phyloP scores from a whole-genome alignment of 1,140 invertebrate species.

The Bombus consobrinus region DNA sequence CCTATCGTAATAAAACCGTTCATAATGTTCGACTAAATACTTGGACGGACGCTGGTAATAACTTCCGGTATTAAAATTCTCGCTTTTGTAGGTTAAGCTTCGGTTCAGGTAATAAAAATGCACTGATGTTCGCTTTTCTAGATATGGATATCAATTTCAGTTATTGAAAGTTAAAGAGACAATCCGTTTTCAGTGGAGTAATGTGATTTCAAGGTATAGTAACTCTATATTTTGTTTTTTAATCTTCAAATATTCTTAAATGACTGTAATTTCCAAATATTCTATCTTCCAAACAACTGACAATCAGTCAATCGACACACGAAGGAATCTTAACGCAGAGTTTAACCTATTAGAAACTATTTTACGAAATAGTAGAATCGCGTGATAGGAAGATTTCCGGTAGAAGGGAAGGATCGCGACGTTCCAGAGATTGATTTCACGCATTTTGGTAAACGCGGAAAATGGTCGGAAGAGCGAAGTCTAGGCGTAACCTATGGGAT shows the following conservation, averaged over 20 bases:
- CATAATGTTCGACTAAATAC: slow-evolving; percentile 44
- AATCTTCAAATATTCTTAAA: too few relatives aligned
- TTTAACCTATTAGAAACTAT: background rate
- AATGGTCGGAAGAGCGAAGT: slow-evolving; percentile 11
- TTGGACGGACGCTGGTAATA: slow-evolving; percentile 14
- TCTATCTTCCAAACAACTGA: too few relatives aligned
- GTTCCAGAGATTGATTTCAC: slow-evolving; percentile 12
- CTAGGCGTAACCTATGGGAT: slow-evolving; percentile 46
- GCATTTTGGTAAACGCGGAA: slow-evolving; percentile 49
- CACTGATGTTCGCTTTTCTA: background rate
- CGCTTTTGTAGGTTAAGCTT: slow-evolving; percentile 29
- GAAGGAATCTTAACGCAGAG: too few relatives aligned
- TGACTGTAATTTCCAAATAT: too few relatives aligned
- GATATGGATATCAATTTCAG: background rate
- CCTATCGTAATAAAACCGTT: slow-evolving; percentile 46
- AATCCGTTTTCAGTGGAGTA: too few relatives aligned
- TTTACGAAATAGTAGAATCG: background rate
- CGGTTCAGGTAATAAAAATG: background rate
- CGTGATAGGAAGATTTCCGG: background rate
- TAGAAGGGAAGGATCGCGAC: background rate
- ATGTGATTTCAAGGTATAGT: too few relatives aligned
- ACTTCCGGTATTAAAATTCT: slow-evolving; percentile 19
- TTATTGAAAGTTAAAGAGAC: background rate
- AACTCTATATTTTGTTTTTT: too few relatives aligned
- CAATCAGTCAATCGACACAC: too few relatives aligned